Percentiles rank a stretch among this genome's conserved stretches.
Evolutionary conservation across 2,797 vertebrate genomes (phyloP).

Genomic region (Pangasius djambal): DNA sequence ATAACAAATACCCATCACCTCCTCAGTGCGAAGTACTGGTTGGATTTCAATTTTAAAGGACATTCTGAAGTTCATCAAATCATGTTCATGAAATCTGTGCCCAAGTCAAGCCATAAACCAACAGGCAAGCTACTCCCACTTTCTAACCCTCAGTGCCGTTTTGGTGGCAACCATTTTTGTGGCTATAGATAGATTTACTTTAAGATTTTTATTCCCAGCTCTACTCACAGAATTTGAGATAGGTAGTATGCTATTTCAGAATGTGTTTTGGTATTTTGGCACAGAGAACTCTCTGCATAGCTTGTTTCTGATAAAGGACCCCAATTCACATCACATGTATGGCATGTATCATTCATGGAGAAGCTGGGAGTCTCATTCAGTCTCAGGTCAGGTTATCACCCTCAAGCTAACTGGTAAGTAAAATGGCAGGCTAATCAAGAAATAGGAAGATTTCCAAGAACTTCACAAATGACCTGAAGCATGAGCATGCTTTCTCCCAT

Average conservation of each 20-base stretch:
- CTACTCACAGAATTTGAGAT: not conserved
- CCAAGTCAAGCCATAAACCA: not conserved
- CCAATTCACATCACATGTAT: conserved; percentile 1
- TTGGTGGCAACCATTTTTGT: not conserved
- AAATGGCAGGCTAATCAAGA: not conserved
- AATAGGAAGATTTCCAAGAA: not conserved
- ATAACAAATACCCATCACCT: not conserved
- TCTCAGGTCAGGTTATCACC: not conserved
- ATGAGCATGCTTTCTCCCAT: not conserved
- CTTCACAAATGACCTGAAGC: conserved; percentile 1
- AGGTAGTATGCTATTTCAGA: not conserved
- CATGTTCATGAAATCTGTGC: not conserved
- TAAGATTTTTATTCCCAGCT: not conserved
- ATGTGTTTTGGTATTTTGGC: not conserved
- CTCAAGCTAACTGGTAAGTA: too few relatives aligned
- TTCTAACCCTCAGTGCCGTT: not conserved
- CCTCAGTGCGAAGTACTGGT: conserved; percentile 3
- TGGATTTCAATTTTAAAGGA: not conserved
- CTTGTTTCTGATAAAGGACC: not conserved
- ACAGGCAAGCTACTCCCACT: not conserved
- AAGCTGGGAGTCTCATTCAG: not conserved
- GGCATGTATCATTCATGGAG: not conserved
- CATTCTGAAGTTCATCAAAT: not conserved
- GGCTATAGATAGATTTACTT: not conserved
- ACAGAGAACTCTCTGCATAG: not conserved